Evolutionary conservation across 2,113 vertebrate species (phyloP), one percentile per base, ranked within the genome.

Genomic region (Phrynosoma blainvillii): DNA sequence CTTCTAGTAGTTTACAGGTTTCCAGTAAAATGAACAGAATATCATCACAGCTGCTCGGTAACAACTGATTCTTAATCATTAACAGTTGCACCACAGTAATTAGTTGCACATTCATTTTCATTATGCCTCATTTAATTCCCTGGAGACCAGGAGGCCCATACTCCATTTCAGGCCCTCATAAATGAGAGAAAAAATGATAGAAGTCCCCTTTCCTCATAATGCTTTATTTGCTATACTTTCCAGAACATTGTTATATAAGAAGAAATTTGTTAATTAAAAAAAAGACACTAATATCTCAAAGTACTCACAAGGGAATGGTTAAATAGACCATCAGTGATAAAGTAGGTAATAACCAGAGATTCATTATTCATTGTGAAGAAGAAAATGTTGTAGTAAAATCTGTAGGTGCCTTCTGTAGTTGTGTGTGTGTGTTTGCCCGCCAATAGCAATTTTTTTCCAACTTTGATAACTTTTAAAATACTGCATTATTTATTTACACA

Each of bases 1-100:
- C 70, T 88, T 74, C 75, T 88, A 86, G 89, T 93, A 36, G 36
- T 87, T 90, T 84, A 52, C n/a, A 70, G 23, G 25, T 79, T 42
- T 20, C 42, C n/a, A 79, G 62, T 68, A 70, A 78, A 68, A 79
- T 86, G 65, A 77, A 14, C 77, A 79, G 52, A 76, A 42, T 42
- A 16, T 68, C 75, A 40, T 40, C 25, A 56, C 25, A 30, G 76
- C 18, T 30, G 7, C 18, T 80, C 27, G 23, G 21, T 71, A 71
- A 32, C 47, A 86, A 71, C 25, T 65, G 7, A 6, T 82, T 21
- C 42, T 85, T 85, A 78, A 87, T 59, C 78, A 71, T 80, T 80
- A 79, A 71, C 23, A 59, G 66, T 62, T 59, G 10, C 13, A 59
- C 25, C 25, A 70, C 14, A 11, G 7, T 54, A 73, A 56, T 84